These are phyloP conservation scores for Drosophila mimica DNA, from an alignment of 2,888 invertebrate genomes.

Conservation along the genomic window DNA sequence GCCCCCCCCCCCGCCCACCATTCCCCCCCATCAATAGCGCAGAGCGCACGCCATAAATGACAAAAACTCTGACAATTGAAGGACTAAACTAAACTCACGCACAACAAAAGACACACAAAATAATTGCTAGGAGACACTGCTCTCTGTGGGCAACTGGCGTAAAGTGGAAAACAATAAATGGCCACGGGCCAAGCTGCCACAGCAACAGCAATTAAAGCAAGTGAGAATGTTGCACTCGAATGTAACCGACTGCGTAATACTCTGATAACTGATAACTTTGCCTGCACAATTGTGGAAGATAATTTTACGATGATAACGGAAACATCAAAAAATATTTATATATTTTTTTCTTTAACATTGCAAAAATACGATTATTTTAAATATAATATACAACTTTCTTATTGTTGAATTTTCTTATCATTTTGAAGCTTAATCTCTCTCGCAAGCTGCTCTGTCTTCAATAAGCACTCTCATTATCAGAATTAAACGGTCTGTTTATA, in stretches of 20 bases:
- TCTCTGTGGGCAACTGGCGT: constrained; percentile 58
- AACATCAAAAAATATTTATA: neutral
- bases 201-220: constrained; percentile 10
- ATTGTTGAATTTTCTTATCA: neutral
- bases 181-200: constrained; percentile 51
- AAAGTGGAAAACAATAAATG: constrained; percentile 81
- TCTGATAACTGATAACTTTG: neutral
- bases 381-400: neutral
- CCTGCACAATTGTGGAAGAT: too few species aligned
- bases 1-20: neutral
- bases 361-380: neutral
- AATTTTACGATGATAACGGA: neutral
- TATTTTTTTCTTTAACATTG: neutral
- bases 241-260: neutral
- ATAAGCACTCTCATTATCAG: neutral
- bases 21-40: constrained; percentile 55
- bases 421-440: neutral
- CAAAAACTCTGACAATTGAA: constrained; percentile 54
- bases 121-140: constrained; percentile 47
- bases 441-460: neutral
- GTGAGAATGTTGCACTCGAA: neutral
- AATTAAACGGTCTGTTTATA: neutral
- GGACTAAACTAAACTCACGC: constrained; percentile 43
- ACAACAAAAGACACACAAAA: constrained; percentile 42
- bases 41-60: constrained; percentile 51